A percentile compares a stretch with the other conserved stretches of the same genome.
These are phyloP conservation scores for Acomys russatus DNA, from an alignment of 2,797 vertebrate genomes.

Conservation along the genomic window DNA sequence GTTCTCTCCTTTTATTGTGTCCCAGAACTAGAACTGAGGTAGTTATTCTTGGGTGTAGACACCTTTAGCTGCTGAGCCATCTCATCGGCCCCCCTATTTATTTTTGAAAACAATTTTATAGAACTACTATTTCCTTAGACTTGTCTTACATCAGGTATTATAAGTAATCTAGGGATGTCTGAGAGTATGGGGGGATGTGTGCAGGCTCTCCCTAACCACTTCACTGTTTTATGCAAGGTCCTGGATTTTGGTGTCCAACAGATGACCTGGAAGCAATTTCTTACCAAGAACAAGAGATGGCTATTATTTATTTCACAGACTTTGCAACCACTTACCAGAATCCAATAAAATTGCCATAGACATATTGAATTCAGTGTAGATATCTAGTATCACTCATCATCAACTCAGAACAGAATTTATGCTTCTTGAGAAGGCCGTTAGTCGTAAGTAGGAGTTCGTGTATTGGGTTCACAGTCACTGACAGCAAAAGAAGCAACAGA, in stretches of 20 bases:
- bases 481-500: constrained; percentile 11
- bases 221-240: neutral
- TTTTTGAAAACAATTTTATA: neutral
- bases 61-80: neutral
- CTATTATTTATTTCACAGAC: neutral
- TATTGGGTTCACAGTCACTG: neutral
- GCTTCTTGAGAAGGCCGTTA: constrained; percentile 39
- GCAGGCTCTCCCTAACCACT: neutral
- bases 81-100: neutral
- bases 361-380: constrained; percentile 33
- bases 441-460: constrained; percentile 23
- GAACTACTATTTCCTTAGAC: neutral
- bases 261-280: neutral
- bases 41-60: neutral
- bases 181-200: neutral
- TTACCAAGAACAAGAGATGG: too few relatives aligned
- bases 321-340: constrained; percentile 21
- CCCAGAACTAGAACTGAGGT: neutral
- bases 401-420: constrained; percentile 35
- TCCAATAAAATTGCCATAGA: constrained; percentile 36
- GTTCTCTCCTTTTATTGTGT: neutral
- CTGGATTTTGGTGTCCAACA: neutral
- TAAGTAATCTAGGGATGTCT: neutral
- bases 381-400: constrained; percentile 3
- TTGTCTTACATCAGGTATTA: neutral